Evolutionary conservation across 2,113 vertebrate species (phyloP).

Genomic region (Chamaea fasciata): DNA sequence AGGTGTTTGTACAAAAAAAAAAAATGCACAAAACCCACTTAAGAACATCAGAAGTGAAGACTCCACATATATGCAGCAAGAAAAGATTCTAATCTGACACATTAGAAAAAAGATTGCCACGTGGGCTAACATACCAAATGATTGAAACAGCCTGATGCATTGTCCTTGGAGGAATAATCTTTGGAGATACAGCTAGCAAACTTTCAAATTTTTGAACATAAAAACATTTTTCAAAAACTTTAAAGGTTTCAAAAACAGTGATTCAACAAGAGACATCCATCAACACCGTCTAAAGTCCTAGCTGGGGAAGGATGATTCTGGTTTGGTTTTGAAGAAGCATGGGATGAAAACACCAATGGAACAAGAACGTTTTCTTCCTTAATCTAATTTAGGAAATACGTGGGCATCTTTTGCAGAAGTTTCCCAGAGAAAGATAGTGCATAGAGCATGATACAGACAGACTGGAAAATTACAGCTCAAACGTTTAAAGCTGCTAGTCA

Average conservation of each 20-base stretch:
- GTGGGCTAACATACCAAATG: neutral
- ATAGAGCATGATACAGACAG: neutral
- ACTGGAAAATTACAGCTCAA: neutral
- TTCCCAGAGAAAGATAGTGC: neutral
- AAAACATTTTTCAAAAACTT: neutral
- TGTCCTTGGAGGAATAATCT: neutral
- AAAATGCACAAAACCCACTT: neutral
- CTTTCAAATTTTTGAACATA: neutral
- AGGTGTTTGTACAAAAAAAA: neutral
- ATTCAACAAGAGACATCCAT: neutral
- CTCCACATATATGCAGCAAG: neutral
- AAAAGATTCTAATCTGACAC: neutral
- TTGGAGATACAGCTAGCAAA: neutral
- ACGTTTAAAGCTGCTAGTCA: neutral
- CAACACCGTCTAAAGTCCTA: neutral
- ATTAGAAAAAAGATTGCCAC: neutral
- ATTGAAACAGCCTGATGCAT: rapidly evolving
- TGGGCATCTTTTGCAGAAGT: neutral
- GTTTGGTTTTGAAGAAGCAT: neutral
- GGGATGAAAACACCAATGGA: neutral
- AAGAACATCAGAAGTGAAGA: neutral
- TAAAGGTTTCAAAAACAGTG: neutral
- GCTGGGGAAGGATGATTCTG: neutral
- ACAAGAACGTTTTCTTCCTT: neutral
- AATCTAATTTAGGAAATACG: neutral